Evolutionary conservation across 1,140 invertebrate genomes (phyloP).

Genomic region (Drosophila ogumai): DNA sequence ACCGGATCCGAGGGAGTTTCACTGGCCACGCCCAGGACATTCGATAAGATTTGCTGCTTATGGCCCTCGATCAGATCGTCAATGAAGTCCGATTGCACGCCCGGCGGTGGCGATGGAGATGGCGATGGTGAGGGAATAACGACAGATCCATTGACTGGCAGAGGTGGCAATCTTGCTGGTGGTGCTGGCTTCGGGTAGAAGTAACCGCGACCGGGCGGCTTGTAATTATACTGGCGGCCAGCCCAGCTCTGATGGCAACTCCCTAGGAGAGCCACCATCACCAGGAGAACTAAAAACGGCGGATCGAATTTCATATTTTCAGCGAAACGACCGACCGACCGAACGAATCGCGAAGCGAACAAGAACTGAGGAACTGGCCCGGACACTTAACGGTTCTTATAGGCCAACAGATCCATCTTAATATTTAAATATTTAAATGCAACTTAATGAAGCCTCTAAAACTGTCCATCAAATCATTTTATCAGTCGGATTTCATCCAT

Average conservation of each 20-base stretch:
- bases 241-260: conserved; percentile 14
- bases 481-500: conserved; percentile 52
- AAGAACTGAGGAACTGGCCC: conserved; percentile 47
- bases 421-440: conserved; percentile 29
- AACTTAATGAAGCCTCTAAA: conserved; percentile 59
- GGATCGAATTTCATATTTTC: conserved; percentile 53
- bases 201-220: conserved; percentile 54
- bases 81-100: conserved; percentile 77
- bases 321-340: conserved; percentile 54
- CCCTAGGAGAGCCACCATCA: conserved; percentile 28
- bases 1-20: conserved; percentile 26
- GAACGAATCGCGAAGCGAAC: conserved; percentile 55
- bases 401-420: conserved; percentile 43
- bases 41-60: conserved; percentile 80
- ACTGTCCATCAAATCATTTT: conserved; percentile 64
- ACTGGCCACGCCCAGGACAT: conserved; percentile 58
- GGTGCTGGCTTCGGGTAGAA: conserved; percentile 57
- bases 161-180: conserved; percentile 34
- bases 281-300: conserved; percentile 17
- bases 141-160: conserved; percentile 25
- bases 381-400: conserved; percentile 65
- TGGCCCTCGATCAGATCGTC: conserved; percentile 80
- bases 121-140: neutral
- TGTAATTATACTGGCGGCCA: conserved; percentile 36
- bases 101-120: conserved; percentile 23